phyloP scores from a whole-genome alignment of 2,888 invertebrate genomes.

The Aricia artaxerxes region DNA sequence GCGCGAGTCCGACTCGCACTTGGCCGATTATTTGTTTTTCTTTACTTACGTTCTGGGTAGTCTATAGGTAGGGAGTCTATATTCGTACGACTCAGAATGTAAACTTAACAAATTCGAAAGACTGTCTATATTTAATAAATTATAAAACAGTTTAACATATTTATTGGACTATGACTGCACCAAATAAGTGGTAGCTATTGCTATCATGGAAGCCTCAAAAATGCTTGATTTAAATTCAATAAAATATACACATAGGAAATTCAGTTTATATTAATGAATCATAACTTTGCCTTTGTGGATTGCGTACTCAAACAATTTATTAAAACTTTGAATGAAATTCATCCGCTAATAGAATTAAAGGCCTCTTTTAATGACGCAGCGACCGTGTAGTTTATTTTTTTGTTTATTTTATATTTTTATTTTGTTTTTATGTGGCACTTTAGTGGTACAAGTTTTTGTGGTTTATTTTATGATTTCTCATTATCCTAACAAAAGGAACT shows the following conservation, averaged over 20 bases:
- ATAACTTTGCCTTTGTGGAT: constrained; percentile 23
- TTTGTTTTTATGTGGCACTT: background rate
- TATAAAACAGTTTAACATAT: too few species aligned
- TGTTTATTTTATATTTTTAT: constrained; percentile 10
- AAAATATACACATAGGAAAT: constrained; percentile 12
- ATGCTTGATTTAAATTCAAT: background rate
- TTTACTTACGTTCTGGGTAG: too few species aligned
- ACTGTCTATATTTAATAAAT: too few species aligned
- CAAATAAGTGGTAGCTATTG: too few species aligned
- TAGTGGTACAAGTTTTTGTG: background rate
- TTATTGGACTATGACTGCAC: too few species aligned
- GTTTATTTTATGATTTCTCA: background rate
- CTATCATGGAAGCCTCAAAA: too few species aligned
- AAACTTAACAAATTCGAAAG: too few species aligned
- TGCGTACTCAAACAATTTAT: constrained; percentile 30
- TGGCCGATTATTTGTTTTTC: too few species aligned
- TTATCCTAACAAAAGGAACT: background rate
- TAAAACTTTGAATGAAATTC: constrained; percentile 28
- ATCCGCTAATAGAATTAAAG: constrained; percentile 30
- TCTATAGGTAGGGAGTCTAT: too few species aligned
- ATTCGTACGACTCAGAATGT: too few species aligned
- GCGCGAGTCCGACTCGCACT: too few species aligned
- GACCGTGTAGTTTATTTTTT: constrained; percentile 16
- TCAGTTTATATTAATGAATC: constrained; percentile 28
- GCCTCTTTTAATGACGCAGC: constrained; percentile 28